Percentiles rank a stretch among this genome's conserved stretches.
phyloP scores from a whole-genome alignment of 2,797 vertebrate species.

The Anomalospiza imberbis region DNA sequence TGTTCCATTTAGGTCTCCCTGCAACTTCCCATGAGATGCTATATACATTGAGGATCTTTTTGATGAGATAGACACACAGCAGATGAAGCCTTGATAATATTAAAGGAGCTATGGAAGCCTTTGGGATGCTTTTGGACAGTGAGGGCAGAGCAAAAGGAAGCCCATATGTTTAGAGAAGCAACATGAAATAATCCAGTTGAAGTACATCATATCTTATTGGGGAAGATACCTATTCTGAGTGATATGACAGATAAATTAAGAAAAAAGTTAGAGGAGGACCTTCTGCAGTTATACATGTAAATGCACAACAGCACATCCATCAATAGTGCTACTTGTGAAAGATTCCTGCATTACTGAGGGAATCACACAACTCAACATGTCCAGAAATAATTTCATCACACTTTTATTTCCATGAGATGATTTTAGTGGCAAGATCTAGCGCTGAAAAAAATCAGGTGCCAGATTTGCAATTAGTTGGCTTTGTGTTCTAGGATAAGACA shows the following conservation, averaged over 20 bases:
- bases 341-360: not conserved
- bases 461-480: not conserved
- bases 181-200: not conserved
- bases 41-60: not conserved
- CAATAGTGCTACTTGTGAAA: not conserved
- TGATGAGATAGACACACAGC: not conserved
- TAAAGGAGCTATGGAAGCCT: not conserved
- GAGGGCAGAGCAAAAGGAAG: not conserved
- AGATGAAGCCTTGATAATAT: not conserved
- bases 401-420: not conserved
- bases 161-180: not conserved
- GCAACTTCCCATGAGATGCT: not conserved
- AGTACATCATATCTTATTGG: not conserved
- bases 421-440: not conserved
- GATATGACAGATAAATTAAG: not conserved
- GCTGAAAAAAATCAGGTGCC: not conserved
- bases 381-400: not conserved
- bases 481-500: not conserved
- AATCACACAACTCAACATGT: not conserved
- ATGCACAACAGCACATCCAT: not conserved
- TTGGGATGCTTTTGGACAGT: not conserved
- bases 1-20: not conserved
- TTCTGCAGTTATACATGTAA: not conserved
- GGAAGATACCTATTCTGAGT: not conserved
- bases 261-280: not conserved